Evolutionary conservation across 2,113 vertebrate species (phyloP).

Genomic region (Etheostoma cragini): DNA sequence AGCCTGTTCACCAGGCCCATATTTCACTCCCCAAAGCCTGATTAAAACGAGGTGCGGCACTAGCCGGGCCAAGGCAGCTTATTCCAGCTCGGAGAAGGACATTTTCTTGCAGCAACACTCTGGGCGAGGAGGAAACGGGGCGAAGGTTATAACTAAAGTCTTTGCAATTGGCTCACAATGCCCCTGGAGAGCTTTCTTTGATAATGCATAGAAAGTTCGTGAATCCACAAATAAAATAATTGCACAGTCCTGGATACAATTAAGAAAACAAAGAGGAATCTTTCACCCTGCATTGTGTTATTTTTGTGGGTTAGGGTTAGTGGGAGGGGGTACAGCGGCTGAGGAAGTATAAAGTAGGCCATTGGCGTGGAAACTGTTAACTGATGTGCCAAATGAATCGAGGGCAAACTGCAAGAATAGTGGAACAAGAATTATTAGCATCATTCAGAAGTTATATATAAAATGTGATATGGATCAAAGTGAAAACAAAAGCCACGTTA

Average conservation of each 20-base stretch:
- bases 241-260: constrained; percentile 26
- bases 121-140: constrained; percentile 40
- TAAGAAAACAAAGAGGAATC: constrained; percentile 22
- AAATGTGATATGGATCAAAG: background rate
- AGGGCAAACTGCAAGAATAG: constrained; percentile 73
- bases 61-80: constrained; percentile 63
- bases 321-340: background rate
- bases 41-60: constrained; percentile 80
- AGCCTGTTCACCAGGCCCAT: constrained; percentile 70
- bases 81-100: constrained; percentile 59
- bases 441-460: constrained; percentile 25
- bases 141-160: constrained; percentile 54
- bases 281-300: constrained; percentile 51
- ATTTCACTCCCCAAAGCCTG: constrained; percentile 83
- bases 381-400: constrained; percentile 67
- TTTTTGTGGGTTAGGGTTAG: constrained; percentile 4
- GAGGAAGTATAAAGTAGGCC: constrained; percentile 71
- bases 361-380: constrained; percentile 63
- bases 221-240: constrained; percentile 6
- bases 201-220: background rate
- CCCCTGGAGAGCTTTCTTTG: constrained; percentile 27
- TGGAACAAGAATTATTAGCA: constrained; percentile 52
- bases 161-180: constrained; percentile 38
- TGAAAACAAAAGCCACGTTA: constrained; percentile 1
- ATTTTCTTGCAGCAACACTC: constrained; percentile 60